These are phyloP conservation scores for Poecilia velifera DNA, from an alignment of 2,797 vertebrate species.

Conservation along the genomic window DNA sequence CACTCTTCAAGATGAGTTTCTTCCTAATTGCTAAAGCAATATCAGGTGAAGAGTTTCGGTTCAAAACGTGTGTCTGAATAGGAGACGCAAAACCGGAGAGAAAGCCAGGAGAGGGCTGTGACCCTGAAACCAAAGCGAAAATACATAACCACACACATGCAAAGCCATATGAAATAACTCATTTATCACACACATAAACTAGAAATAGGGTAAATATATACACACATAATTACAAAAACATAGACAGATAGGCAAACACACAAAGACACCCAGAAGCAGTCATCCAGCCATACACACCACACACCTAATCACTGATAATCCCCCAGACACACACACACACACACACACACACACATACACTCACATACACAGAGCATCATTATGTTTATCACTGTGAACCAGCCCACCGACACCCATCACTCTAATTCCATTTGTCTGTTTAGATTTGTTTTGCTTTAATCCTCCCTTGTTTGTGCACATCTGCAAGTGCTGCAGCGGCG, in stretches of 20 bases:
- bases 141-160: conserved; percentile 43
- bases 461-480: conserved; percentile 85
- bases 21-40: conserved; percentile 20
- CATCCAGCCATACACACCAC: conserved; percentile 80
- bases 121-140: conserved; percentile 53
- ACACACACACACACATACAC: conserved; percentile 63
- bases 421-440: conserved; percentile 88
- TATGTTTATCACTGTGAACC: conserved; percentile 85
- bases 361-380: conserved; percentile 75
- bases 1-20: conserved; percentile 5
- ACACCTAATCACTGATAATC: conserved; percentile 84
- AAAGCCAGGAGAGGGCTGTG: conserved; percentile 43
- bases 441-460: conserved; percentile 87
- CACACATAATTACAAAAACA: conserved; percentile 85
- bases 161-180: conserved; percentile 68
- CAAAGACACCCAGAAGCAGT: conserved; percentile 84
- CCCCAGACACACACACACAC: conserved; percentile 75
- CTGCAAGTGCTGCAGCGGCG: conserved; percentile 78
- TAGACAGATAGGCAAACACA: conserved; percentile 82
- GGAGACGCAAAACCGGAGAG: conserved; percentile 36
- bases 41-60: conserved; percentile 11
- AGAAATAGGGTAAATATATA: conserved; percentile 77
- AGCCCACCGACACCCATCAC: conserved; percentile 85
- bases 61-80: conserved; percentile 9
- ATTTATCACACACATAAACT: conserved; percentile 71